Base-by-base conservation (phyloP, 2,888 invertebrate genomes). In the Phengaris alcon region DNA sequence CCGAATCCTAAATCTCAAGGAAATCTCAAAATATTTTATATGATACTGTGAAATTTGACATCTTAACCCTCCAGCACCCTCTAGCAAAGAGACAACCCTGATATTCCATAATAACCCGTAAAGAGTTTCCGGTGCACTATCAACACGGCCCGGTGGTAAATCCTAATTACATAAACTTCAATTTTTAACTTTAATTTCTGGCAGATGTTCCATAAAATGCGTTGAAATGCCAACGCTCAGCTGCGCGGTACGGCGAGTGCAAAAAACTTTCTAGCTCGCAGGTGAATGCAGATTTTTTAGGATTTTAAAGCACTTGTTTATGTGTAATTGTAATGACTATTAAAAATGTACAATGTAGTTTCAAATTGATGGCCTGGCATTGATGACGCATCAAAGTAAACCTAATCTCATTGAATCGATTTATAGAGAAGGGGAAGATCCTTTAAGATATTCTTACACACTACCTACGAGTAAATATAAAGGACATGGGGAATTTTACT, bases 81-180 rank as follows among this genome's bases (percentile, higher is more conserved):
- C 35, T 35, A 35, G 35, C 3, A 35, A 35, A 51, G 51, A 22
- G 70, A 15, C 70, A 70, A 10, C 70, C 69, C 51, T 70, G 48
- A 51, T 12, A 48, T 8, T 9, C 9, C 52, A 4, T 52, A 52
- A 76, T 75, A 54, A 73, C 76, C 73, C 74, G 77, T 72, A 9
- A 51, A 75, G 48, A 48, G 72, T 77, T 79, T 79, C 79, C 79
- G 79, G 77, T 44, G 76, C 77, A 77, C 48, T 48, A 48, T 48
- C 48, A 77, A 77, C 78, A 77, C 76, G 78, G 81, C 79, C 82
- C 78, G 80, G 78, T 82, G 81, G 77, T 75, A 79, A 82, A 81
- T 81, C 79, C 82, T 81, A 81, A 82, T 82, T 81, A 80, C 80
- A 77, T 80, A 82, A 79, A 76, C 75, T 75, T 80, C 76, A 78